Evolutionary conservation across 1,140 invertebrate species (phyloP).

Genomic region (Brachionus paranguensis): DNA sequence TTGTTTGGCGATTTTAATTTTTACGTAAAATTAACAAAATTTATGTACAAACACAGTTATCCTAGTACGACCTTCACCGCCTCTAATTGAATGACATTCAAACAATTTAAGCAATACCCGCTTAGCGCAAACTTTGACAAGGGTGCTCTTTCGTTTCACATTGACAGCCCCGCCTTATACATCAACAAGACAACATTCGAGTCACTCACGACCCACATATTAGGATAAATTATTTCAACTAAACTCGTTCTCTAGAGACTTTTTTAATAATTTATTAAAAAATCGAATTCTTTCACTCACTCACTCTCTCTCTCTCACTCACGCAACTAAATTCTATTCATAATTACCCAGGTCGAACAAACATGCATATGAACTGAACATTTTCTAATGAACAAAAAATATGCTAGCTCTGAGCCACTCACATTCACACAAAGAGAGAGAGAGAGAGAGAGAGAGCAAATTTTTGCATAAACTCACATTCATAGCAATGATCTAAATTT

Average conservation of each 20-base stretch:
- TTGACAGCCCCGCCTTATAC: not conserved
- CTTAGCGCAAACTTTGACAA: too few relatives aligned
- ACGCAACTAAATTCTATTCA: not conserved
- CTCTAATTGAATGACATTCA: too few relatives aligned
- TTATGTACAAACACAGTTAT: too few relatives aligned
- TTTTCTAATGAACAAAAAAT: not conserved
- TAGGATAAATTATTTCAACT: not conserved
- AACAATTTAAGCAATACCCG: too few relatives aligned
- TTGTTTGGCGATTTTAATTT: too few relatives aligned
- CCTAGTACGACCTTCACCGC: too few relatives aligned
- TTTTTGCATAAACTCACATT: not conserved
- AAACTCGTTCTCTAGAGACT: not conserved
- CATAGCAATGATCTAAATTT: not conserved
- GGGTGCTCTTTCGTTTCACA: not conserved
- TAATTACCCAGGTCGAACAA: not conserved
- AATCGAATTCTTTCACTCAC: not conserved
- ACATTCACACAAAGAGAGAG: not conserved
- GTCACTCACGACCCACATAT: not conserved
- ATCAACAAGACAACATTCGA: not conserved
- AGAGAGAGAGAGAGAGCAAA: not conserved
- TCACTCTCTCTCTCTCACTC: not conserved
- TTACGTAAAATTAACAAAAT: too few relatives aligned
- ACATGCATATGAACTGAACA: not conserved
- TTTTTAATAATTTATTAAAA: conserved; percentile 11
- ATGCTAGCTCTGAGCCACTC: not conserved